These are phyloP conservation scores for Frankliniella intonsa DNA, from an alignment of 2,888 invertebrate species.

Conservation along the genomic window DNA sequence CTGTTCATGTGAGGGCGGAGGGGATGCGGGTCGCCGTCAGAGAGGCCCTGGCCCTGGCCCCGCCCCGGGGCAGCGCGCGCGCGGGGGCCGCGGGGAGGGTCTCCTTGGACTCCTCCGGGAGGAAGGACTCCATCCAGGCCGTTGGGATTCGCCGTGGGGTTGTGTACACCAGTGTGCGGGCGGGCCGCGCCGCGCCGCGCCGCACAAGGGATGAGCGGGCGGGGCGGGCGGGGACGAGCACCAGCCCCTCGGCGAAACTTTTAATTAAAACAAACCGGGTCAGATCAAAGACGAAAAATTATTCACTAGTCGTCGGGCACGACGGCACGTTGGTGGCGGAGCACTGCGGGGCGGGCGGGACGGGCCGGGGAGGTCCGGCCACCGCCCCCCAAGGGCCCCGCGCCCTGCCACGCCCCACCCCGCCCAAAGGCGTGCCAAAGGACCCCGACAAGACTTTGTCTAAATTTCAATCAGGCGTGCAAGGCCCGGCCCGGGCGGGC, in stretches of 20 bases:
- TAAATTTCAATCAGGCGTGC: conserved; percentile 16
- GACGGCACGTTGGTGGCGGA: neutral
- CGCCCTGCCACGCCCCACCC: neutral
- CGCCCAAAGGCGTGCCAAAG: neutral
- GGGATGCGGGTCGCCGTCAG: too few relatives aligned
- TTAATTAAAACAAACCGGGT: conserved; percentile 24
- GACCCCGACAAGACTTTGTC: conserved; percentile 8
- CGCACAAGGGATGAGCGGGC: neutral
- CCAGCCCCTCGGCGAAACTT: neutral
- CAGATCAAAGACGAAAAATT: conserved; percentile 22
- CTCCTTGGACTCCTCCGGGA: too few relatives aligned
- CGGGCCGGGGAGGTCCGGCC: neutral
- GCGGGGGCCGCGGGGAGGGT: too few relatives aligned
- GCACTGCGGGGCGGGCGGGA: neutral
- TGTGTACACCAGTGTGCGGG: neutral
- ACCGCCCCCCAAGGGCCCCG: neutral
- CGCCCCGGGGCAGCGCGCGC: neutral
- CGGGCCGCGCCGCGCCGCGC: neutral
- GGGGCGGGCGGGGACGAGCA: neutral
- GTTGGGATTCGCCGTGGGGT: neutral
- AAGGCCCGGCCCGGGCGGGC: neutral
- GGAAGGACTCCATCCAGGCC: too few relatives aligned
- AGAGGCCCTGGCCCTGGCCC: neutral
- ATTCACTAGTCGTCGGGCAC: neutral
- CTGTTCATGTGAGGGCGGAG: too few relatives aligned